Evolutionary conservation across 2,113 vertebrate species (phyloP), one percentile per base, ranked within the genome.

Genomic region (Mobula birostris): DNA sequence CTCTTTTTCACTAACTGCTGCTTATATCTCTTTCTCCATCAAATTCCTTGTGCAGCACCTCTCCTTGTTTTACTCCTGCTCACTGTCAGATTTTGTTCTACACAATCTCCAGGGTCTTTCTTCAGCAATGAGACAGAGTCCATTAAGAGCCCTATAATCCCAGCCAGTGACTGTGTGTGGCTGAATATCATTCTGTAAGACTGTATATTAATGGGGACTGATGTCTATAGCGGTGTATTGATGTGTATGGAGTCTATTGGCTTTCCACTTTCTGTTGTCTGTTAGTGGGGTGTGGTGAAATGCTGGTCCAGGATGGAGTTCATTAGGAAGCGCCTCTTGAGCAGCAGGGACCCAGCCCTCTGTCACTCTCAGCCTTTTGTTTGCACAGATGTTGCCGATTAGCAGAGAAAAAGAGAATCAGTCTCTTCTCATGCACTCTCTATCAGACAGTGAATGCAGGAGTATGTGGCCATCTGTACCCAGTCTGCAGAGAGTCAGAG

Each of bases 361-460:
- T 93, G 91, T 93, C 91, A 93, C 91, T 93, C 91, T 93, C 91
- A 93, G 91, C 70, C 91, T 40, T 93, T 93, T 93, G 91, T 93
- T 93, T 93, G 91, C 91, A 93, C 91, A 93, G 91, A 93, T 93
- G 91, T 74, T 93, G 91, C 91, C 91, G 91, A 56, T 93, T 93
- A 93, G 74, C 74, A 36, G 91, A 93, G 91, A 76, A 93, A 93
- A 93, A 93, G 74, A 93, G 91, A 93, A 70, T 93, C 91, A 93
- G 91, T 93, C 91, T 76, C 91, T 93, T 93, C 91, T 93, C 70
- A 76, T 93, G 91, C 91, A 21, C 91, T 93, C 91, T 93, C 91
- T 93, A 93, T 93, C 91, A 93, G 91, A 93, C 91, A 93, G 91
- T 93, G 91, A 93, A 93, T 93, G 66, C 91, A 93, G 91, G 91